phyloP scores from a whole-genome alignment of 2,888 invertebrate genomes.

The Molorchus minor region DNA sequence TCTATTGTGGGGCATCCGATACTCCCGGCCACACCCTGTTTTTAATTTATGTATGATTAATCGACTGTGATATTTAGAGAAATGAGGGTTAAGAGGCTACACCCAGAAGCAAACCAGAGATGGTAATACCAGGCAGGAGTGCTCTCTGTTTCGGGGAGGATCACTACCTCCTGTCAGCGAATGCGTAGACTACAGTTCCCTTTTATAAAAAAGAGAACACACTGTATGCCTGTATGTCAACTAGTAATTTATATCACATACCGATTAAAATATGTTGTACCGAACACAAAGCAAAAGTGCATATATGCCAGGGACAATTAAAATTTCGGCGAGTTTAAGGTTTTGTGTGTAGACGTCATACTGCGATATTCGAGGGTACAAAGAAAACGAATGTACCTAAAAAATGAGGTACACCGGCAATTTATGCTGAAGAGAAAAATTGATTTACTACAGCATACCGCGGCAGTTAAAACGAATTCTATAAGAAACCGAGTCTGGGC shows the following conservation, averaged over 20 bases:
- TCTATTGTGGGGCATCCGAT: too few species aligned
- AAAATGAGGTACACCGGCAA: slow-evolving; percentile 36
- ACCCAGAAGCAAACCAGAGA: too few species aligned
- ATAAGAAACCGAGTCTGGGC: slow-evolving; percentile 6
- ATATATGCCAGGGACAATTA: slow-evolving; percentile 38
- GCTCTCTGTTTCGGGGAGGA: too few species aligned
- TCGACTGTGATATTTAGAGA: too few species aligned
- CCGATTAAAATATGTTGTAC: slow-evolving; percentile 40
- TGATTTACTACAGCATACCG: slow-evolving; percentile 33
- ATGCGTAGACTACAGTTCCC: too few species aligned
- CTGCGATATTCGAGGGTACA: slow-evolving; percentile 23
- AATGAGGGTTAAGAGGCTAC: too few species aligned
- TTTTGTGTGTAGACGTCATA: slow-evolving; percentile 30
- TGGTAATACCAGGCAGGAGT: too few species aligned
- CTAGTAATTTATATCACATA: slow-evolving; percentile 14
- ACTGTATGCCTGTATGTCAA: slow-evolving; percentile 3
- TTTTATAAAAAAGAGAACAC: too few species aligned
- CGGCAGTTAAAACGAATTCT: slow-evolving; percentile 12
- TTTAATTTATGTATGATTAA: too few species aligned
- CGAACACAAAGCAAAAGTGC: slow-evolving; percentile 2
- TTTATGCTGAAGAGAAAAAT: slow-evolving; percentile 36
- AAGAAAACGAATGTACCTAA: slow-evolving; percentile 21
- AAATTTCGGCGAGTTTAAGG: slow-evolving; percentile 36
- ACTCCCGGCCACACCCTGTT: too few species aligned
- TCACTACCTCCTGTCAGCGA: too few species aligned